Evolutionary conservation across 2,113 vertebrate genomes (phyloP).

Genomic region (Anoplopoma fimbria): DNA sequence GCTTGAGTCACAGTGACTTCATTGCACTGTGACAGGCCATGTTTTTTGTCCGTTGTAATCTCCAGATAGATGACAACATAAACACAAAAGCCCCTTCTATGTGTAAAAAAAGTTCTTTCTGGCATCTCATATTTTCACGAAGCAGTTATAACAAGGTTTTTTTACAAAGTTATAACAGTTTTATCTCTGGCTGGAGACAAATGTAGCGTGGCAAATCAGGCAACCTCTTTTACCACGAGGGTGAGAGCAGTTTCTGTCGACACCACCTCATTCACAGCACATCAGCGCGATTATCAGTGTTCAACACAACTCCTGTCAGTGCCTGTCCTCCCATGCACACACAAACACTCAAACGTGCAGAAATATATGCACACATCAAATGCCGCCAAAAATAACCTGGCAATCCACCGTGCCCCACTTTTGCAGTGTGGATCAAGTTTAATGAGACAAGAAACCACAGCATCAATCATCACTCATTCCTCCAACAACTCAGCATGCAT

Average conservation of each 20-base stretch:
- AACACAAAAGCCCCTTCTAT: constrained; percentile 14
- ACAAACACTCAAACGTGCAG: constrained; percentile 24
- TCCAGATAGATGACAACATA: constrained; percentile 12
- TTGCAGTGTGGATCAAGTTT: constrained; percentile 58
- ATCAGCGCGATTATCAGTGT: constrained; percentile 67
- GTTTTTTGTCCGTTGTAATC: neutral
- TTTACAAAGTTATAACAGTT: constrained; percentile 36
- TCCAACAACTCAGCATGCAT: constrained; percentile 26
- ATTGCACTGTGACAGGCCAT: neutral
- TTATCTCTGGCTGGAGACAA: constrained; percentile 45
- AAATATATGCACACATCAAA: constrained; percentile 41
- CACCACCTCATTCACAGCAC: constrained; percentile 42
- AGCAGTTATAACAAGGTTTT: constrained; percentile 30
- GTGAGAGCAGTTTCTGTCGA: constrained; percentile 51
- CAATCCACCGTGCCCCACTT: constrained; percentile 74
- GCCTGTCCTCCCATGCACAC: constrained; percentile 68
- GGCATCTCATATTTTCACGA: constrained; percentile 27
- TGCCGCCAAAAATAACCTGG: constrained; percentile 77
- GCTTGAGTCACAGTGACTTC: neutral
- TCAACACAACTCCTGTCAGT: constrained; percentile 67
- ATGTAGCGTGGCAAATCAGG: constrained; percentile 39
- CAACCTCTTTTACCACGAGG: constrained; percentile 40
- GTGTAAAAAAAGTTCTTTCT: constrained; percentile 24
- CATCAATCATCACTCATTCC: constrained; percentile 60
- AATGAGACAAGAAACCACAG: constrained; percentile 71